These are phyloP conservation scores for Acipenser oxyrinchus DNA, from an alignment of 2,797 vertebrate species.

Conservation along the genomic window DNA sequence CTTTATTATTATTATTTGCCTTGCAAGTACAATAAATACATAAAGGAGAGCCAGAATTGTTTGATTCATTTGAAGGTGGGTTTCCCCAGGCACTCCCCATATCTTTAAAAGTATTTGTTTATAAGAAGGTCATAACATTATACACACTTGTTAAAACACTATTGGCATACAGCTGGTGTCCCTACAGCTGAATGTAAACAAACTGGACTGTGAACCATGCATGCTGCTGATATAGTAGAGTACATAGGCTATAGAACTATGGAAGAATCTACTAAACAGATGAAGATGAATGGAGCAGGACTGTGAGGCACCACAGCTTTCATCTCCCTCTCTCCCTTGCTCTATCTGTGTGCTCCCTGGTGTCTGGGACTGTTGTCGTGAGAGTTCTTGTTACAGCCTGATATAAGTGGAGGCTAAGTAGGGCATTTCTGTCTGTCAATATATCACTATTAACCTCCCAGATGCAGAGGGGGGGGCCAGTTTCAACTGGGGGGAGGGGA, in stretches of 20 bases:
- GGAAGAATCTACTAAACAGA: no score
- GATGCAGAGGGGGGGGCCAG: slow-evolving; percentile 20
- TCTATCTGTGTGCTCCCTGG: slow-evolving; percentile 11
- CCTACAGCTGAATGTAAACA: no score
- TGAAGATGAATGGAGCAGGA: no score
- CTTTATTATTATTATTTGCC: slow-evolving; percentile 39
- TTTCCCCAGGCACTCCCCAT: slow-evolving; percentile 17
- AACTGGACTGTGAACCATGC: no score
- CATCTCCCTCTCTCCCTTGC: slow-evolving; percentile 10
- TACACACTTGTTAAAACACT: no score
- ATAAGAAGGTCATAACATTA: no score
- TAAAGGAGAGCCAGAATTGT: slow-evolving; percentile 2
- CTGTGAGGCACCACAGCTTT: no score
- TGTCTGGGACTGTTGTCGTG: slow-evolving; percentile 37
- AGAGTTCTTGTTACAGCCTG: slow-evolving; percentile 33
- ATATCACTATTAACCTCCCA: slow-evolving; percentile 48
- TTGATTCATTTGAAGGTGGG: slow-evolving; percentile 4
- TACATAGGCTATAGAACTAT: no score
- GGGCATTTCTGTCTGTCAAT: slow-evolving; percentile 62
- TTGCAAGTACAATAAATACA: slow-evolving; percentile 20
- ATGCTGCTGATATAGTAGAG: no score
- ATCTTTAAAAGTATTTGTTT: slow-evolving; percentile 1
- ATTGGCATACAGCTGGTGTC: no score
- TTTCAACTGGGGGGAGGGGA: neutral
- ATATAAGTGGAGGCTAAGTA: slow-evolving; percentile 49